These are phyloP conservation scores for Adineta ricciae DNA, from an alignment of 2,888 invertebrate species.

Conservation along the genomic window DNA sequence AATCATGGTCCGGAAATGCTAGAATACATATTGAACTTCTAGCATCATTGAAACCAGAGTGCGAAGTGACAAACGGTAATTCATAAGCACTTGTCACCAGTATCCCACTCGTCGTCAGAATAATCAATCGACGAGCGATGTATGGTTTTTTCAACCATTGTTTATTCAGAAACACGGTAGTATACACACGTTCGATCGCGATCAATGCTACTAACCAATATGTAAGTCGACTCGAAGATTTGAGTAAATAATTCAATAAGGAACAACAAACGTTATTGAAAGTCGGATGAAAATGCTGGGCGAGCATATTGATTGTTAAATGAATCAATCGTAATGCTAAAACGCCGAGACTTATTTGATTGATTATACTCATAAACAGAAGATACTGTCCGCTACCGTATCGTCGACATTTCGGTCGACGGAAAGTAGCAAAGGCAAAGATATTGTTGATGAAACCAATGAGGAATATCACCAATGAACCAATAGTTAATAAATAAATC, in stretches of 20 bases:
- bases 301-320: too few relatives aligned
- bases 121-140: background rate
- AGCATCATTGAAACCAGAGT: background rate
- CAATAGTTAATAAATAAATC: background rate
- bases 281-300: too few relatives aligned
- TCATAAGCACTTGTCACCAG: background rate
- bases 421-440: background rate
- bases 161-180: background rate
- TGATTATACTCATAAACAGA: background rate
- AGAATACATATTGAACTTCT: background rate
- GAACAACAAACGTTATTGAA: background rate
- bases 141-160: background rate
- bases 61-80: background rate
- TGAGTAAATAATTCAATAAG: background rate
- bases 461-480: background rate
- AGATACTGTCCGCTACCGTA: background rate
- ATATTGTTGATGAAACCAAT: background rate
- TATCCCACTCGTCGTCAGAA: background rate
- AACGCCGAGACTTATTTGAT: background rate
- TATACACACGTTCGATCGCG: background rate
- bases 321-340: background rate
- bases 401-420: background rate
- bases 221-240: background rate
- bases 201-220: background rate
- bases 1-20: background rate